phyloP scores from a whole-genome alignment of 2,797 vertebrate species.

The Chrysolophus pictus region DNA sequence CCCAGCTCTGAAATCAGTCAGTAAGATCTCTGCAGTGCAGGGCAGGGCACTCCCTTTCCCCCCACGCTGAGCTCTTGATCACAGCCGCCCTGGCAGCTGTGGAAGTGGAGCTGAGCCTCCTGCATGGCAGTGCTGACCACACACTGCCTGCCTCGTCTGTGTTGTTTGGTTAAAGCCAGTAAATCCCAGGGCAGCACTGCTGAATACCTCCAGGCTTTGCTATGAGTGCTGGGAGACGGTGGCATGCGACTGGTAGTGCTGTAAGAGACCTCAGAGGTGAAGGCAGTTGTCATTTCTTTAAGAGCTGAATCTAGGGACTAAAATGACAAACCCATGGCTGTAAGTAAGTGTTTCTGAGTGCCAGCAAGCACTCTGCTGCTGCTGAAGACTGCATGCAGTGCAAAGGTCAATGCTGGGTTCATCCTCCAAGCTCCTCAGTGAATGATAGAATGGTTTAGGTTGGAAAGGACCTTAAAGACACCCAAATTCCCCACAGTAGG shows the following conservation, averaged over 20 bases:
- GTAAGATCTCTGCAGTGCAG: neutral
- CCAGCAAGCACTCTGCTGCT: neutral
- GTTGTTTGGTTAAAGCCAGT: neutral
- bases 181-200: neutral
- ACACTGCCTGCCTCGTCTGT: neutral
- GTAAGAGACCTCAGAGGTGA: neutral
- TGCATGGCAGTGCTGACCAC: neutral
- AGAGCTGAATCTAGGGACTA: neutral
- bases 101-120: neutral
- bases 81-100: neutral
- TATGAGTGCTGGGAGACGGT: neutral
- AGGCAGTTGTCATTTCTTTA: rapidly evolving
- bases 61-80: conserved; percentile 61
- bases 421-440: neutral
- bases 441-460: no score
- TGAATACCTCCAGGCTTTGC: neutral
- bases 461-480: no score
- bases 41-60: conserved; percentile 69
- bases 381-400: neutral
- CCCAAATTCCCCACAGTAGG: no score
- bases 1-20: conserved; percentile 25
- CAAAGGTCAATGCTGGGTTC: neutral
- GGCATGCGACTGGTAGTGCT: neutral
- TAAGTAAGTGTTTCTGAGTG: neutral
- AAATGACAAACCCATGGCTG: neutral